Evolutionary conservation across 2,888 invertebrate genomes (phyloP), one percentile per base, ranked within the genome.

Genomic region (Agrochola litura): DNA sequence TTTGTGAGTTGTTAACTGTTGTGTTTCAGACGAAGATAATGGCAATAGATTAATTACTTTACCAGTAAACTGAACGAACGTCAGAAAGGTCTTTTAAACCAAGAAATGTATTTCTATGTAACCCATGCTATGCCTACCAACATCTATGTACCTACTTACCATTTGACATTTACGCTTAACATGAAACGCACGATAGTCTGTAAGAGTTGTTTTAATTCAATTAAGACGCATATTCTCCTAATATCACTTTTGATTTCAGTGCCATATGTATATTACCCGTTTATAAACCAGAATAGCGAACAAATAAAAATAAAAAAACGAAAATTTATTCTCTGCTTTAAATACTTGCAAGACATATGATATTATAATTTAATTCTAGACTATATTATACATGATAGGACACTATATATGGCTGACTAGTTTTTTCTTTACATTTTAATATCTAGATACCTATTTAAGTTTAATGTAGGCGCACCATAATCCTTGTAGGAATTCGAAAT

Each of bases 361-460:
- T 83, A 88, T 67, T 80, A 68, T 83, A 80, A 85, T 85, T 79
- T 61, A 60, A 86, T 76, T 83, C 72, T 60, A 76, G 49, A 78
- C 63, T 71, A 61, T 76, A 85, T 71, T 71, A 61, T 52, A 72
- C 60, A 63, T 56, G 63, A 56, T 52, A 75, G 66, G 67, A 77
- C 71, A 70, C 73, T 54, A 9, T 61, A 67, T 75, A 76, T 41
- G 70, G 49, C 60, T 0, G 30, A 71, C 74, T 63, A 60, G 58
- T 74, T 77, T 83, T 77, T 81, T 71, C 16, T 60, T 3, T 14
- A 9, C 22, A 56, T 70, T 74, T 37, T 10, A 56, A 41, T 56
- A n/a, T 5, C 25, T 30, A 37, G 6, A 10, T 6, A 79, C 60
- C 43, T 37, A 30, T n/a, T 46, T 77, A n/a, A 2, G 9, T 60